These are phyloP conservation scores for Cnemophilus loriae DNA, from an alignment of 2,113 vertebrate species.

Conservation along the genomic window DNA sequence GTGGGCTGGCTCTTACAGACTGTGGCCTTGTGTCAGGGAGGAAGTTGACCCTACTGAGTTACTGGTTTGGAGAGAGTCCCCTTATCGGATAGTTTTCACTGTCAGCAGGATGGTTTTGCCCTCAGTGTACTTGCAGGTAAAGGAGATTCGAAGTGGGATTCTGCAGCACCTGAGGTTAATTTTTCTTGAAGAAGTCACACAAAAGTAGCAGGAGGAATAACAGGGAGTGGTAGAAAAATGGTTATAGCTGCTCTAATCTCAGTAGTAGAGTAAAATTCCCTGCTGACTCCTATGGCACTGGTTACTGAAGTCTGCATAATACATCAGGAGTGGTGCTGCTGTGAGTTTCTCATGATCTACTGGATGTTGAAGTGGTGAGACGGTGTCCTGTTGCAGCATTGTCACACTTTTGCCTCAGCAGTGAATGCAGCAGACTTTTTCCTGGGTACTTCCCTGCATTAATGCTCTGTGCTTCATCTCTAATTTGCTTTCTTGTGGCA, in stretches of 20 bases:
- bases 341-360: background rate
- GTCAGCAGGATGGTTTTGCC: background rate
- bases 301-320: background rate
- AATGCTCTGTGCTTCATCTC: background rate
- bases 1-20: background rate
- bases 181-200: background rate
- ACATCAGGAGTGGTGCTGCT: background rate
- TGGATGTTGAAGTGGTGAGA: background rate
- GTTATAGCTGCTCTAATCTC: background rate
- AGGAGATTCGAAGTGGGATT: background rate
- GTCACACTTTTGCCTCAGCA: background rate
- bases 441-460: background rate
- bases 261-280: background rate
- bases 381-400: background rate
- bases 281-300: background rate
- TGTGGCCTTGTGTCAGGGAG: background rate
- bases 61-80: background rate
- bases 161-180: background rate
- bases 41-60: accelerated
- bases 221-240: background rate
- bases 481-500: background rate
- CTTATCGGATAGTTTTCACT: background rate
- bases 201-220: background rate
- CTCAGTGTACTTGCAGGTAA: background rate
- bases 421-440: background rate